A percentile compares a stretch with the other conserved stretches of the same genome.
Conservation (phyloP, 2,113 vertebrate genomes). For the Nansenia antarctica region DNA sequence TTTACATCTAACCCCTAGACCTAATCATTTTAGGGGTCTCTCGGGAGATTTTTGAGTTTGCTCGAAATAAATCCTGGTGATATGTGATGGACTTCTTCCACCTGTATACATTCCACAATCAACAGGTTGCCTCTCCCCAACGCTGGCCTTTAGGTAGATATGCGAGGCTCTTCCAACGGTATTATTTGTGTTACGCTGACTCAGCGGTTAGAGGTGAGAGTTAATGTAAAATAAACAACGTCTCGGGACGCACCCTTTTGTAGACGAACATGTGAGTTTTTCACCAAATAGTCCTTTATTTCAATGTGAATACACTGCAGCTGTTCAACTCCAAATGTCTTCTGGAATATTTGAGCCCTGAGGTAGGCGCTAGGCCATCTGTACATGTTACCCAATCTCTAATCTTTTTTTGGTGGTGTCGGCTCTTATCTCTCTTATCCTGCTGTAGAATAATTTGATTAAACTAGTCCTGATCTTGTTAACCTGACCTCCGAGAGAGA, state of each 20-base stretch:
- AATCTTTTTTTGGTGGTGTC: not conserved
- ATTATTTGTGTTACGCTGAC: slow-evolving; percentile 22
- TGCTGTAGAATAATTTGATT: not conserved
- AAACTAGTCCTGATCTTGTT: not conserved
- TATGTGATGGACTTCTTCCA: slow-evolving; percentile 20
- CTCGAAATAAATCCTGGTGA: slow-evolving; percentile 13
- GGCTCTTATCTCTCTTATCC: no score
- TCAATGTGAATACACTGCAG: slow-evolving; percentile 15
- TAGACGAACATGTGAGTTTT: not conserved
- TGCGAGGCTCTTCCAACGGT: slow-evolving; percentile 8
- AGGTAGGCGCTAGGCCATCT: not conserved
- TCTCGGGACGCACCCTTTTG: not conserved
- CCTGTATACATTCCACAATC: slow-evolving; percentile 37
- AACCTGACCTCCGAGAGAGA: not conserved
- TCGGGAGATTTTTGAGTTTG: not conserved
- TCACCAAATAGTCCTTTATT: slow-evolving; percentile 5
- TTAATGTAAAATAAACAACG: slow-evolving; percentile 38
- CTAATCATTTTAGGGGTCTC: not conserved
- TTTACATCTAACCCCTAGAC: not conserved
- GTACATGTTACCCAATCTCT: slow-evolving; percentile 22
- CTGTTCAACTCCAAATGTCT: slow-evolving; percentile 2
- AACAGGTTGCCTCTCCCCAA: slow-evolving; percentile 27
- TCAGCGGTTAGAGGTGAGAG: slow-evolving; percentile 27
- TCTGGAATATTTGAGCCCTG: not conserved
- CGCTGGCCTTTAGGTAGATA: slow-evolving; percentile 19